Percentiles rank a stretch among this genome's conserved stretches.
phyloP scores from a whole-genome alignment of 2,888 invertebrate species.

The Vannuccia rotundouncinata region DNA sequence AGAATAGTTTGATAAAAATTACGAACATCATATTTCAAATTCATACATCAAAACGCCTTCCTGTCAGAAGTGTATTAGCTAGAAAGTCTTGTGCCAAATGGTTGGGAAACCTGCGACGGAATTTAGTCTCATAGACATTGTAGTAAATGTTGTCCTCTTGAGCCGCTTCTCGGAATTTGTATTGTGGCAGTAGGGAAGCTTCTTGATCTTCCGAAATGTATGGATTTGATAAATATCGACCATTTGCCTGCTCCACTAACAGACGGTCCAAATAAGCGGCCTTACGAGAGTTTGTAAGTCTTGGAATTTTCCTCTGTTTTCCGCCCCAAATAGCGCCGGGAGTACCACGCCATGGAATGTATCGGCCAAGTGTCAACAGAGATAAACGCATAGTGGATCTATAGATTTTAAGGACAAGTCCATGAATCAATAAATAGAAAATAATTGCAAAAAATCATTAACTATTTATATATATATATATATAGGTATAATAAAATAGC shows the following conservation, averaged over 20 bases:
- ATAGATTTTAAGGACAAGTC: neutral
- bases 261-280: constrained; percentile 31
- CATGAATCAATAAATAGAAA: neutral
- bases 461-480: too few relatives aligned
- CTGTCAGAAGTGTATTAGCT: too few relatives aligned
- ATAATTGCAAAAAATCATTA: neutral
- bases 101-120: constrained; percentile 32
- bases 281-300: constrained; percentile 37
- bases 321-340: constrained; percentile 39
- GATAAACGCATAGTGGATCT: neutral
- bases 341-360: constrained; percentile 25
- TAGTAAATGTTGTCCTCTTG: constrained; percentile 7
- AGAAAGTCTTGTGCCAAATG: too few relatives aligned
- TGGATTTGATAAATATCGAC: constrained; percentile 1
- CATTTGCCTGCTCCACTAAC: constrained; percentile 19
- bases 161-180: neutral
- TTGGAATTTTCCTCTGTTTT: constrained; percentile 36
- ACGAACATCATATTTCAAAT: too few relatives aligned
- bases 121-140: constrained; percentile 25
- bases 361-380: constrained; percentile 17
- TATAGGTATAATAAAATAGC: too few relatives aligned
- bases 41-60: too few relatives aligned
- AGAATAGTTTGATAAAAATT: too few relatives aligned
- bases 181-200: neutral
- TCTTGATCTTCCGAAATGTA: constrained; percentile 35